phyloP scores from a whole-genome alignment of 2,797 vertebrate species.

The Oryzias dopingdopingensis region DNA sequence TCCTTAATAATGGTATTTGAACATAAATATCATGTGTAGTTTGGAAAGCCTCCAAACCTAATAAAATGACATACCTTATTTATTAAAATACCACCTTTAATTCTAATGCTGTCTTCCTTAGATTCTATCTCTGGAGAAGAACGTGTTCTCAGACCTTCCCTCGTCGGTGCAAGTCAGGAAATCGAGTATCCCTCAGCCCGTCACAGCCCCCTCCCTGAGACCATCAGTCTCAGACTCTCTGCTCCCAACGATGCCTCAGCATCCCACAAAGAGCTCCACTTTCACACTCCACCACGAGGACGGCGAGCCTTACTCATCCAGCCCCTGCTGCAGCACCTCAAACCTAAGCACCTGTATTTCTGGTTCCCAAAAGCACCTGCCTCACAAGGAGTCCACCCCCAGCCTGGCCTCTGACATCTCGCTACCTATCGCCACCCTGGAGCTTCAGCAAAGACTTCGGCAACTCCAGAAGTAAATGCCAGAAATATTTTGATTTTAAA shows the following conservation, averaged over 20 bases:
- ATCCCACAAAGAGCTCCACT: constrained; percentile 46
- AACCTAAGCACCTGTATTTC: constrained; percentile 77
- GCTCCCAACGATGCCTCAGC: constrained; percentile 51
- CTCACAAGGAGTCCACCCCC: constrained; percentile 87
- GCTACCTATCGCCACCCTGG: constrained; percentile 87
- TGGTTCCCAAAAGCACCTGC: constrained; percentile 82
- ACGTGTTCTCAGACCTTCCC: constrained; percentile 80
- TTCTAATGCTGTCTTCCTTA: constrained; percentile 37
- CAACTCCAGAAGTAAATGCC: constrained; percentile 91
- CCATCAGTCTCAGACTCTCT: constrained; percentile 50
- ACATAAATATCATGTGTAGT: too few relatives aligned
- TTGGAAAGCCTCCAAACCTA: too few relatives aligned
- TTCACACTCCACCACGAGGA: constrained; percentile 65
- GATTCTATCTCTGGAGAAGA: constrained; percentile 90
- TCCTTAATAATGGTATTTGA: too few relatives aligned
- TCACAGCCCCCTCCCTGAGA: constrained; percentile 44
- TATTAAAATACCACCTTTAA: background rate
- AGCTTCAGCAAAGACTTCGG: constrained; percentile 88
- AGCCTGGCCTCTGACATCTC: constrained; percentile 96
- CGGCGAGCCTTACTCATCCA: constrained; percentile 61
- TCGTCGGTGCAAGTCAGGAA: constrained; percentile 89
- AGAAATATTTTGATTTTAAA: background rate
- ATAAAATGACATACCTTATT: background rate
- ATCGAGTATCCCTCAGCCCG: constrained; percentile 70
- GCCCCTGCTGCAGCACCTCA: constrained; percentile 80